A percentile compares a stretch with the other conserved stretches of the same genome.
phyloP scores from a whole-genome alignment of 2,888 invertebrate genomes.

The Torymus tubicola region DNA sequence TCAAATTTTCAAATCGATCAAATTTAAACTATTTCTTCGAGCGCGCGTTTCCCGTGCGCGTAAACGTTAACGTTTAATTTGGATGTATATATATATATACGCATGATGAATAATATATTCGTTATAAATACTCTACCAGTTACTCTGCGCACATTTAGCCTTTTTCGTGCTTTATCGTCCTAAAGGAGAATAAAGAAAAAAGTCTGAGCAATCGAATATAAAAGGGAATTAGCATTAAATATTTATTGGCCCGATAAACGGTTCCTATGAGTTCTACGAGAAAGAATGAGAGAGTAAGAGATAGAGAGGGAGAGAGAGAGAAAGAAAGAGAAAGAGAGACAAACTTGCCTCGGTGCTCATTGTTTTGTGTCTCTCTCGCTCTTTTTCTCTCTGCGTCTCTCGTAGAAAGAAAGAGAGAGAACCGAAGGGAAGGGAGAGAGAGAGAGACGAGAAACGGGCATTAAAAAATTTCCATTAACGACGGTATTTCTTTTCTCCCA shows the following conservation, averaged over 20 bases:
- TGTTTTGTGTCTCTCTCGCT: slow-evolving; percentile 40
- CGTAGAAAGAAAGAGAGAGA: slow-evolving; percentile 5
- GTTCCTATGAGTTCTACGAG: slow-evolving; percentile 57
- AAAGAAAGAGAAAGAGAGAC: too few relatives aligned
- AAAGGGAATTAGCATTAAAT: slow-evolving; percentile 25
- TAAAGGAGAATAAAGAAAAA: too few relatives aligned
- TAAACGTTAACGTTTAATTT: too few relatives aligned
- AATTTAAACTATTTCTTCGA: too few relatives aligned
- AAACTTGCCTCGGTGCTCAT: slow-evolving; percentile 8
- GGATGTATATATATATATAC: too few relatives aligned
- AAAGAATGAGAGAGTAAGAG: not conserved
- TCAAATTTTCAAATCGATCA: not conserved
- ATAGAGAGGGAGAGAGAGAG: slow-evolving; percentile 45
- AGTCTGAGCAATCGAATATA: slow-evolving; percentile 23
- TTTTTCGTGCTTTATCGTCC: too few relatives aligned
- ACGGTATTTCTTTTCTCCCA: slow-evolving; percentile 65
- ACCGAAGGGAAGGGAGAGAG: slow-evolving; percentile 29
- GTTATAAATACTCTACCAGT: too few relatives aligned
- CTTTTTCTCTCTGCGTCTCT: too few relatives aligned
- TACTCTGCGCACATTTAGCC: too few relatives aligned
- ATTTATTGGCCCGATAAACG: slow-evolving; percentile 29
- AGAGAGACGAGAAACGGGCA: slow-evolving; percentile 55
- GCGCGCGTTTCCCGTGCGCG: too few relatives aligned
- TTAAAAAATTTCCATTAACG: slow-evolving; percentile 66
- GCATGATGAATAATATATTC: too few relatives aligned